Conservation (phyloP, 2,888 invertebrate genomes). For the Apamea monoglypha region DNA sequence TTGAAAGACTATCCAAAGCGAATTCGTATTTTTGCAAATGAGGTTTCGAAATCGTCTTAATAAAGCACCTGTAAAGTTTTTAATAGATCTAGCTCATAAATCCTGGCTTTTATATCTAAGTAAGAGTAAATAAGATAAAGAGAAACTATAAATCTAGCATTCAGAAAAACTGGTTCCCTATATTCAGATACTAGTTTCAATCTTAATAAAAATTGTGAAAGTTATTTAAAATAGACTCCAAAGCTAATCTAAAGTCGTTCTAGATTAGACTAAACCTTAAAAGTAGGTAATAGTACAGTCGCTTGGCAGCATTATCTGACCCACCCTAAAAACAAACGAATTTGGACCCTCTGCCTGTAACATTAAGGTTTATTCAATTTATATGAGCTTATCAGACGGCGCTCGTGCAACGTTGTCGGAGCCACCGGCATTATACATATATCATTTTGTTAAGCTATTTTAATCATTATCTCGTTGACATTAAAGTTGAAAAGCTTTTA, state of each 20-base stretch:
- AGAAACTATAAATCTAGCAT: slow-evolving; percentile 1
- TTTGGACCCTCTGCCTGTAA: no score
- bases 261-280: neutral
- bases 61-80: neutral
- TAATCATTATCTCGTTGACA: no score
- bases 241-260: neutral
- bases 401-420: no score
- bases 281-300: neutral
- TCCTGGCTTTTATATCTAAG: neutral
- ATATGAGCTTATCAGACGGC: no score
- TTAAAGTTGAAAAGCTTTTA: no score
- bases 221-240: neutral
- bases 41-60: neutral
- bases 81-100: neutral
- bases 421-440: no score
- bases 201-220: neutral
- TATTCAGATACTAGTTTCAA: neutral
- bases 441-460: no score
- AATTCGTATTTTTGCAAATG: slow-evolving; percentile 1
- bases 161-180: neutral
- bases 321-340: no score
- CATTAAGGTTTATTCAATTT: no score
- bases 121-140: neutral
- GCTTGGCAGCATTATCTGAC: no score
- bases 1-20: slow-evolving; percentile 2